Base-by-base conservation (phyloP, 2,113 vertebrate species). In the Esox niger region DNA sequence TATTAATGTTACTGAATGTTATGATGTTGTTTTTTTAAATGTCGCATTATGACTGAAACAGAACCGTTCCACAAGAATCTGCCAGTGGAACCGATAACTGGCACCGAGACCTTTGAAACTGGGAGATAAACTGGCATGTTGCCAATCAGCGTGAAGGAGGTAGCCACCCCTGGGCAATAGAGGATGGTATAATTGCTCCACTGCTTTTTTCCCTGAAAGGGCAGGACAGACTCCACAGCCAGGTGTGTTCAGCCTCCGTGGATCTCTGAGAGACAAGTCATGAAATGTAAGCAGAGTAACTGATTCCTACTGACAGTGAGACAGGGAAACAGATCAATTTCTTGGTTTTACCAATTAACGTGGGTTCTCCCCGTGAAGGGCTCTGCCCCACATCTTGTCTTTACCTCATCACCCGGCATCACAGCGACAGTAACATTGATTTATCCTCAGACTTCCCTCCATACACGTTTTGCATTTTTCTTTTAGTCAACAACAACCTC, bases 331-430 rank as follows among this genome's bases (percentile, higher is more conserved):
- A 64, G 77, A 68, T 69, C 71, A 70, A 70, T 70, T 57, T 21
- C 70, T 15, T 68, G 75, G 69, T 79, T 75, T 74, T 21, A 79
- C 85, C 80, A 66, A 82, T 82, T 71, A 75, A 82, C 43, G 59
- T 66, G 49, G 74, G 38, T 43, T 17, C 70, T 64, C 64, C 68
- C 20, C 65, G 68, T 66, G 71, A 66, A 84, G 76, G 77, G 57
- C 72, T 72, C n/a, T n/a, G n/a, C n/a, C n/a, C n/a, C n/a, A n/a
- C 66, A 67, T 66, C 11, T 2, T 57, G 3, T 10, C 15, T 43
- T 43, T 26, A 29, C 27, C 27, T 11, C 27, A 57, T 27, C 25
- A 23, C 26, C 26, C 1, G 25, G 13, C 13, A 15, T 57, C 55
- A 11, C 11, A 11, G 27, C 7, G 10, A 29, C 55, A 27, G 23